Percentiles rank a stretch among this genome's conserved stretches.
Conservation (phyloP, 2,888 invertebrate species). For the Julus scanicus region DNA sequence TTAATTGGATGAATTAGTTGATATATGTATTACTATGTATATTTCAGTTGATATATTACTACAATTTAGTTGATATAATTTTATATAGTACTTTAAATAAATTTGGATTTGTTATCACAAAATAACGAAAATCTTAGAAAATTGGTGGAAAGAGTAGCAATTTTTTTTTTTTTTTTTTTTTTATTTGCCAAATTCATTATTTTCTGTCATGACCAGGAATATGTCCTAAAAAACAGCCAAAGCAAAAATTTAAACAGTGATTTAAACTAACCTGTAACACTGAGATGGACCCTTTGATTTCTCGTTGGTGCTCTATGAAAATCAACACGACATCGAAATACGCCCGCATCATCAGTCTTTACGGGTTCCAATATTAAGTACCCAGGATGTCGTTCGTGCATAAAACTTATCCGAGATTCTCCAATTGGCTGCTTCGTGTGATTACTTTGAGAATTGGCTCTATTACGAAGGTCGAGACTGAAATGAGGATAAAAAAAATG, state of each 20-base stretch:
- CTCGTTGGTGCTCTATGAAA: slow-evolving; percentile 89
- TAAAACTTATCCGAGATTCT: slow-evolving; percentile 50
- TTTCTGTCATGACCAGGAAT: too few species aligned
- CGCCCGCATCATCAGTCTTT: slow-evolving; percentile 86
- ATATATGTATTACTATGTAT: too few species aligned
- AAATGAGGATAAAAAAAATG: slow-evolving; percentile 54
- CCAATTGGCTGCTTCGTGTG: slow-evolving; percentile 53
- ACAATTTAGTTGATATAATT: too few species aligned
- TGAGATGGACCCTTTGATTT: slow-evolving; percentile 88
- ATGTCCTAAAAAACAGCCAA: too few species aligned
- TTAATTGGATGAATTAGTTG: too few species aligned
- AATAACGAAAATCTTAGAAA: too few species aligned
- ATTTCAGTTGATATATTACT: too few species aligned
- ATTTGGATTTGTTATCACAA: too few species aligned
- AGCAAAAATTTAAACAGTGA: background rate
- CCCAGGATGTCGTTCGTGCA: slow-evolving; percentile 14
- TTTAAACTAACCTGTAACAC: slow-evolving; percentile 81
- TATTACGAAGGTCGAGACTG: slow-evolving; percentile 57
- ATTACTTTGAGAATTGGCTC: slow-evolving; percentile 43
- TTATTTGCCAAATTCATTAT: too few species aligned
- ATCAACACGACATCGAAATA: slow-evolving; percentile 90
- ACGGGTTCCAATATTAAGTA: slow-evolving; percentile 84
- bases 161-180: too few species aligned
- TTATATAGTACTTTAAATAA: too few species aligned
- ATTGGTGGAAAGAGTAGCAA: too few species aligned